Base-by-base conservation (phyloP, 2,113 vertebrate genomes). In the Cyanistes caeruleus region DNA sequence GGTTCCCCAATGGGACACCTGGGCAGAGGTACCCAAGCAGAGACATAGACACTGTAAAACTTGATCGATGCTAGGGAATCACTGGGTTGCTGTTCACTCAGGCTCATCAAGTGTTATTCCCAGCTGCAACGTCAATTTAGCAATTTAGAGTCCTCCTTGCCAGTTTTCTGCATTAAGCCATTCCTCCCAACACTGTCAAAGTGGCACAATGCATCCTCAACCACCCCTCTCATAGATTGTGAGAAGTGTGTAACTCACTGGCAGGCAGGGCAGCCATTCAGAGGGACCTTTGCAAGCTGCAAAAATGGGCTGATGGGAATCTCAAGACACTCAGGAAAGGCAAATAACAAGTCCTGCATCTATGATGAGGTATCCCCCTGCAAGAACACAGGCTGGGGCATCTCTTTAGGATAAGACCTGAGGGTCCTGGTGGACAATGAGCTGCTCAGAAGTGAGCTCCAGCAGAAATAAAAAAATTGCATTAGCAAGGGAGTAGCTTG, bases 161-260 rank as follows among this genome's bases (percentile, higher is more conserved):
- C 16, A 8, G 16, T 60, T 52, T 53, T 16, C 76, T 51, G 52
- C 15, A 13, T 80, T 67, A 24, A 52, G 8, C 15, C 20, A 18
- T 75, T 75, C n/a, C n/a, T 68, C 20, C 28, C 39, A 41, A 25
- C 20, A 4, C 39, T 68, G 53, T 9, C 18, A 15, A 41, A 52
- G n/a, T 30, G 51, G 48, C 51, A 43, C 1, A 12, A 44, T 55
- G 33, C 33, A 37, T 81, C 55, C 13, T 46, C 69, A 69, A 41
- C 51, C 37, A 33, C 30, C 10, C 82, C 22, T 48, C 53, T 43
- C 19, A 41, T 56, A 13, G 18, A 39, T 33, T 0, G 0, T 69
- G 55, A 56, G 56, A 43, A 58, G 30, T 8, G 3, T 9, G 10
- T 48, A 43, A 60, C 11, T 4, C 74, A 30, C 33, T 48, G 65